Conservation (phyloP, 2,113 vertebrate genomes). For the Aphyosemion australe region DNA sequence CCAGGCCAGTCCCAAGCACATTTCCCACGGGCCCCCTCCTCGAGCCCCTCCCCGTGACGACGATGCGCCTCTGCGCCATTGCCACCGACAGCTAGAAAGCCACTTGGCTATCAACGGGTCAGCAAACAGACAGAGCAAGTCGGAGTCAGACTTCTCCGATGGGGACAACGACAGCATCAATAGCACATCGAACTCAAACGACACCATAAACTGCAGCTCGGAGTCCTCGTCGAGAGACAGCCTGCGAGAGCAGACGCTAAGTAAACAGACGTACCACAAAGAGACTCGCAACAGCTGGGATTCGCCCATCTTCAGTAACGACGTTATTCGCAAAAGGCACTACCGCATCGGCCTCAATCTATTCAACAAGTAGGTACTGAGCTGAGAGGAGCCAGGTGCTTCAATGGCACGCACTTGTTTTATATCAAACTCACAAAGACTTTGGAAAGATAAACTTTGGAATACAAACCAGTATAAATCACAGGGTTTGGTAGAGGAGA, state of each 20-base stretch:
- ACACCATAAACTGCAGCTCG: conserved; percentile 98
- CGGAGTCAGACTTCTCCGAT: conserved; percentile 95
- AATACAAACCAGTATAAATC: background rate
- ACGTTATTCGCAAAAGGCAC: conserved; percentile 94
- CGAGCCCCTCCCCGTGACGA: conserved; percentile 86
- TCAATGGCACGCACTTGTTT: background rate
- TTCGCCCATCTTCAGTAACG: conserved; percentile 97
- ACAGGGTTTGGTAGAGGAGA: background rate
- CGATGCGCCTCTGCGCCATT: conserved; percentile 83
- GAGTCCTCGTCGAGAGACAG: conserved; percentile 95
- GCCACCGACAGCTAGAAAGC: conserved; percentile 87
- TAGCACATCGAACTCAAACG: conserved; percentile 98
- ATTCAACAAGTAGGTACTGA: conserved; percentile 95
- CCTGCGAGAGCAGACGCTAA: conserved; percentile 92
- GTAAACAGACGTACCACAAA: conserved; percentile 98
- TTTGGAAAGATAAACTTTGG: background rate
- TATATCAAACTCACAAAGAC: background rate
- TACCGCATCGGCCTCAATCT: conserved; percentile 98
- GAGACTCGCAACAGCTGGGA: conserved; percentile 99
- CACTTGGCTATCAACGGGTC: conserved; percentile 94
- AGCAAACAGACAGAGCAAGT: conserved; percentile 92
- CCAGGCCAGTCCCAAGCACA: conserved; percentile 90
- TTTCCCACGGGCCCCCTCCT: conserved; percentile 83
- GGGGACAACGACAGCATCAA: conserved; percentile 99
- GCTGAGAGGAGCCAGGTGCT: conserved; percentile 8